Conservation (phyloP, 2,113 vertebrate genomes). For the Hippocampus comes region DNA sequence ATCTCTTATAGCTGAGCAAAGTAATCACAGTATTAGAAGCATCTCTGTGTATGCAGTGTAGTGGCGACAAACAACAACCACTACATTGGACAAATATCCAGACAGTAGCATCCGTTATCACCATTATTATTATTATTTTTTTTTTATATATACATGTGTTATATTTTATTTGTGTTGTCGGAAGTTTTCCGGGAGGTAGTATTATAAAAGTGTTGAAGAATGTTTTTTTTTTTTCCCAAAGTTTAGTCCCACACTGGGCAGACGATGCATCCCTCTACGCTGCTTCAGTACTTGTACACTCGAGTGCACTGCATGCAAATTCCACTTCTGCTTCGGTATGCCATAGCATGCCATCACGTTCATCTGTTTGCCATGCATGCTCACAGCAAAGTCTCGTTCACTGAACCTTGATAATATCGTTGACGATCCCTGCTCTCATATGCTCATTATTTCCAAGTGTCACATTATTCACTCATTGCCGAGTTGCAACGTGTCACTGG, state of each 20-base stretch:
- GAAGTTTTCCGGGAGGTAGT: not conserved
- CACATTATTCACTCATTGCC: constrained; percentile 1
- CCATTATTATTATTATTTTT: not conserved
- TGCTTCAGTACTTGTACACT: not conserved
- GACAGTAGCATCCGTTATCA: not conserved
- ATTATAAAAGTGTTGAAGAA: not conserved
- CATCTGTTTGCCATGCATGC: constrained; percentile 17
- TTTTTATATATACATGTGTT: no score
- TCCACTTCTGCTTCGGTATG: not conserved
- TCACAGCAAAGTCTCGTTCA: constrained; percentile 20
- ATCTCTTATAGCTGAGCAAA: not conserved
- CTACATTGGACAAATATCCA: not conserved
- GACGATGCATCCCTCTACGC: not conserved
- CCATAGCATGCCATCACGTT: not conserved
- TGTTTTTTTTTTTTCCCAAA: not conserved
- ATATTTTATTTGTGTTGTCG: not conserved
- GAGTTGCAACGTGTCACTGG: not conserved
- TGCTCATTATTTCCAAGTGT: constrained; percentile 24
- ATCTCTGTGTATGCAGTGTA: not conserved
- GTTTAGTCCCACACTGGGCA: not conserved
- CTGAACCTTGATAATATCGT: constrained; percentile 29
- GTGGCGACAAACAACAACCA: not conserved
- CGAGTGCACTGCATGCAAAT: not conserved
- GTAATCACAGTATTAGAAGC: not conserved
- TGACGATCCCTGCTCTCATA: constrained; percentile 18